Conservation (phyloP, 2,888 invertebrate genomes). For the Thelaira solivaga region DNA sequence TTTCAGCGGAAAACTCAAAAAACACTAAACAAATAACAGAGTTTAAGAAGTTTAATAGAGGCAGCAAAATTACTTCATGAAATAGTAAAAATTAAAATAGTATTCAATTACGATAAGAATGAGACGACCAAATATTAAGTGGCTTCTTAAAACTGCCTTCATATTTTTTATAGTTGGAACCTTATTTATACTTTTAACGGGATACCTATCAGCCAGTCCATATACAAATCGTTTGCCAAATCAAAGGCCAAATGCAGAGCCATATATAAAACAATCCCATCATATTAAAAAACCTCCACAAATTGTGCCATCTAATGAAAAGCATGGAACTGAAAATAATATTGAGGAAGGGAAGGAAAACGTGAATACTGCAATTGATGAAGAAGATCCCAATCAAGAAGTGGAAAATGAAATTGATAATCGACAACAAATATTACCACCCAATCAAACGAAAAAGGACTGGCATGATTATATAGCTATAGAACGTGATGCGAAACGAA, state of each 20-base stretch:
- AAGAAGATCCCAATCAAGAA: constrained; percentile 35
- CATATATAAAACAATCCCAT: constrained; percentile 7
- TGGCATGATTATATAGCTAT: constrained; percentile 89
- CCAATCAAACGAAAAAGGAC: constrained; percentile 80
- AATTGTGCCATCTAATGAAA: constrained; percentile 17
- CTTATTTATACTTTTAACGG: constrained; percentile 72
- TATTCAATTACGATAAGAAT: constrained; percentile 66
- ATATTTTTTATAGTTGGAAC: constrained; percentile 69
- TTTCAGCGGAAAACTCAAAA: too few species aligned
- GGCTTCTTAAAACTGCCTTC: constrained; percentile 71
- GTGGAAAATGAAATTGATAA: background rate
- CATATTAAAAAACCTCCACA: background rate
- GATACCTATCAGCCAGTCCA: constrained; percentile 72
- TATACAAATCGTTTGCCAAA: constrained; percentile 68
- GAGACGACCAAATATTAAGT: constrained; percentile 74
- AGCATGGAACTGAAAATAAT: constrained; percentile 13
- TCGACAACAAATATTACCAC: constrained; percentile 45
- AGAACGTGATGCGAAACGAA: constrained; percentile 80
- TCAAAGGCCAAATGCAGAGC: constrained; percentile 47
- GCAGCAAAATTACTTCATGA: too few species aligned
- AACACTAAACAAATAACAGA: too few species aligned
- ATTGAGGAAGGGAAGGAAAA: constrained; percentile 10
- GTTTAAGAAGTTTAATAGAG: too few species aligned
- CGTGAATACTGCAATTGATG: constrained; percentile 25
- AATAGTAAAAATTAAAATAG: too few species aligned